phyloP scores from a whole-genome alignment of 2,113 vertebrate genomes.

The Oreotrochilus melanogaster region DNA sequence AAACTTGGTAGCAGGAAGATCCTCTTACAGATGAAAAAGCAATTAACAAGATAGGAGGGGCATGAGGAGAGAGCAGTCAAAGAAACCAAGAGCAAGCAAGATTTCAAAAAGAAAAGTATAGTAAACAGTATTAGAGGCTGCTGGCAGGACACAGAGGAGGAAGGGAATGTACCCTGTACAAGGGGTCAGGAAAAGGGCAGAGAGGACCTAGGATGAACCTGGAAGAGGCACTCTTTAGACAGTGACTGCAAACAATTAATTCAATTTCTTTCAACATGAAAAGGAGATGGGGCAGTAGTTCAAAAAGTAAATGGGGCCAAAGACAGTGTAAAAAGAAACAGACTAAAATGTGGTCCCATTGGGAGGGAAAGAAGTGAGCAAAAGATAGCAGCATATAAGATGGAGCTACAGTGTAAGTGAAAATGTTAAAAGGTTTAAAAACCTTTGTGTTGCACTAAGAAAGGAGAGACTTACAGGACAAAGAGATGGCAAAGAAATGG shows the following conservation, averaged over 20 bases:
- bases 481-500: neutral
- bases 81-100: neutral
- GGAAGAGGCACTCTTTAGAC: neutral
- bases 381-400: neutral
- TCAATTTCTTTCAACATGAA: neutral
- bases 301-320: neutral
- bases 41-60: neutral
- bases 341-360: neutral
- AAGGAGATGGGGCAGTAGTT: neutral
- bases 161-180: constrained; percentile 21
- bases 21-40: neutral
- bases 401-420: neutral
- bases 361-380: neutral
- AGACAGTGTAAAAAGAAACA: neutral
- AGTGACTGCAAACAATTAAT: neutral
- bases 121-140: constrained; percentile 35
- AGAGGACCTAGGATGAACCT: constrained; percentile 4
- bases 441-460: neutral
- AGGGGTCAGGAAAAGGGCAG: constrained; percentile 21
- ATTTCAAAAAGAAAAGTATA: constrained; percentile 18
- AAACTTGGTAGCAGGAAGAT: neutral
- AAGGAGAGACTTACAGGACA: neutral
- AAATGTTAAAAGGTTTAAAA: neutral
- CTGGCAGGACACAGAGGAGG: constrained; percentile 21
- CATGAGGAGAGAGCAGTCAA: neutral